Conservation (phyloP, 2,888 invertebrate genomes). For the Polydrusus tereticollis region DNA sequence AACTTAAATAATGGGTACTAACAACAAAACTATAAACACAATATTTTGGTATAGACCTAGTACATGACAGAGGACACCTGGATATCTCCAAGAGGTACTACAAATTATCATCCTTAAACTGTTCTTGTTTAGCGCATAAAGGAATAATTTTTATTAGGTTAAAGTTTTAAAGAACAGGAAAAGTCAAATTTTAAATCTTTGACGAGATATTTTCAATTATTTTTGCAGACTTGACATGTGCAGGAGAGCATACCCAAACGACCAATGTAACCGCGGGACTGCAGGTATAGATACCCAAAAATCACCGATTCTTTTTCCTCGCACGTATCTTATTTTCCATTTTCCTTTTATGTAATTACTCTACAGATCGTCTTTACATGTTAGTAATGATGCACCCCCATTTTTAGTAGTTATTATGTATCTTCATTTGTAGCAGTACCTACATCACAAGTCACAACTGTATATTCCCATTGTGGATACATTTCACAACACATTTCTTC, state of each 20-base stretch:
- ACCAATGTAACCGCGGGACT: constrained; percentile 97
- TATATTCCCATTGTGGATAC: not conserved
- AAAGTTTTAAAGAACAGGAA: too few species aligned
- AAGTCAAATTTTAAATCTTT: not conserved
- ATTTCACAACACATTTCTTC: not conserved
- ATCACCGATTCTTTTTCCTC: constrained; percentile 18
- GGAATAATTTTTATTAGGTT: too few species aligned
- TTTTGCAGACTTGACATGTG: constrained; percentile 98
- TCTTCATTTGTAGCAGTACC: not conserved
- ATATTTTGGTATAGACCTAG: not conserved
- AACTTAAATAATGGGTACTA: constrained; percentile 3
- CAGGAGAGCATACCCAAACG: constrained; percentile 94
- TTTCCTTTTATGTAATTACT: constrained; percentile 28
- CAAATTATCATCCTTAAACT: too few species aligned
- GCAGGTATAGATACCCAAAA: constrained; percentile 82
- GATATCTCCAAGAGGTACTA: not conserved
- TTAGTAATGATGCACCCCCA: not conserved
- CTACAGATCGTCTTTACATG: constrained; percentile 3
- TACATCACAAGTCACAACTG: not conserved
- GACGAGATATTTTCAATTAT: constrained; percentile 21
- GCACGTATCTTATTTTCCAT: constrained; percentile 11
- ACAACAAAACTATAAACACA: constrained; percentile 11
- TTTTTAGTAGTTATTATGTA: not conserved
- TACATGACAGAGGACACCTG: not conserved
- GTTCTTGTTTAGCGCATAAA: too few species aligned